Evolutionary conservation across 2,113 vertebrate genomes (phyloP).

Genomic region (Mohoua ochrocephala): DNA sequence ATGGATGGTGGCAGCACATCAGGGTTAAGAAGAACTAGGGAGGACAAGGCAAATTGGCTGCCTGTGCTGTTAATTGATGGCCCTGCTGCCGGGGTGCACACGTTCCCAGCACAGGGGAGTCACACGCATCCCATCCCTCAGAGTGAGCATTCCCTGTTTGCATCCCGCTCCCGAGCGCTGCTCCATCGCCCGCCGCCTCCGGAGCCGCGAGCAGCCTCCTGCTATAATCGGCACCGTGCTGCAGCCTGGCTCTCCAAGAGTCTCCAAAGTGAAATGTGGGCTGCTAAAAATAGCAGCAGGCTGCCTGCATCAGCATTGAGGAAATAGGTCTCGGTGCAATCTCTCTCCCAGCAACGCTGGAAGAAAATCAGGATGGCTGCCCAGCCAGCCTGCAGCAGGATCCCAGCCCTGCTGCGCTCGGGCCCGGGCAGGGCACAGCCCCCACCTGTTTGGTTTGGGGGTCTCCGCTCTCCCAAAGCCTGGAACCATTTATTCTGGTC

Average conservation of each 20-base stretch:
- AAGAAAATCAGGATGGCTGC: neutral
- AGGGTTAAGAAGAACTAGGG: neutral
- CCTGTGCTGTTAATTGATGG: neutral
- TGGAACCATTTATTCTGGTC: neutral
- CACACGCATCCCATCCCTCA: neutral
- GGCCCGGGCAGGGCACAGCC: neutral
- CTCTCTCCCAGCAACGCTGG: slow-evolving; percentile 35
- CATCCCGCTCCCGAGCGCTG: neutral
- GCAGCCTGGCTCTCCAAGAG: slow-evolving; percentile 5
- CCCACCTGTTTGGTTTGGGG: neutral
- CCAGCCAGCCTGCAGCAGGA: neutral
- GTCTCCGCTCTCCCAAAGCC: neutral
- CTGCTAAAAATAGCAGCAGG: slow-evolving; percentile 60
- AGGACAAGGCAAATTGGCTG: neutral
- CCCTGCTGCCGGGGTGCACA: neutral
- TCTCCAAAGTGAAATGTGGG: slow-evolving; percentile 23
- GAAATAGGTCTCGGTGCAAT: slow-evolving; percentile 40
- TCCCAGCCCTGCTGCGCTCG: neutral
- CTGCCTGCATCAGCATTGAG: slow-evolving; percentile 46
- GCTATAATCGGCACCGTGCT: neutral
- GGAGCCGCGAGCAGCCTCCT: neutral
- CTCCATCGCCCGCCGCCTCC: neutral
- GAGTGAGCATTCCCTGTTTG: neutral
- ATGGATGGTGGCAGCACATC: neutral
- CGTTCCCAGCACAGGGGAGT: neutral